A percentile compares a stretch with the other conserved stretches of the same genome.
These are phyloP conservation scores for Pyrocephalus nanus DNA, from an alignment of 2,797 vertebrate genomes.

Conservation along the genomic window DNA sequence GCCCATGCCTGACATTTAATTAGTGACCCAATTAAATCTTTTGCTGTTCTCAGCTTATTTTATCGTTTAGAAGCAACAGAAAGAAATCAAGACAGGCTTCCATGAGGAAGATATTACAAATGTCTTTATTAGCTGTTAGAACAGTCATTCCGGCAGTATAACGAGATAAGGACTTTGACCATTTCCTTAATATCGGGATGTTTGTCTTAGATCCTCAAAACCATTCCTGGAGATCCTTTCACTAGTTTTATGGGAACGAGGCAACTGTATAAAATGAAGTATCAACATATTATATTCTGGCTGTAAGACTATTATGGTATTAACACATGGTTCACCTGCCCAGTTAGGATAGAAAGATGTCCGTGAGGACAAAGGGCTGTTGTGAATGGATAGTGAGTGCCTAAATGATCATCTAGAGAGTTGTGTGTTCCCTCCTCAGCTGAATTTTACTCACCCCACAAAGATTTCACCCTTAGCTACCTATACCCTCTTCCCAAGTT, in stretches of 20 bases:
- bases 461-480: neutral
- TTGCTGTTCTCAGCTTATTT: slow-evolving; percentile 78
- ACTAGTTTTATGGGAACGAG: neutral
- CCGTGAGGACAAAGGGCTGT: neutral
- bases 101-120: slow-evolving; percentile 65
- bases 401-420: neutral
- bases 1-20: slow-evolving; percentile 84
- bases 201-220: slow-evolving; percentile 5
- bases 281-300: neutral
- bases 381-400: neutral
- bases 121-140: slow-evolving; percentile 36
- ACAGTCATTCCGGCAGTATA: neutral
- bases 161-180: neutral
- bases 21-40: slow-evolving; percentile 85
- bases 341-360: neutral
- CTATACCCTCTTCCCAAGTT: neutral
- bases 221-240: slow-evolving; percentile 7
- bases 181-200: neutral
- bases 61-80: slow-evolving; percentile 64
- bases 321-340: neutral
- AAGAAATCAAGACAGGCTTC: slow-evolving; percentile 58
- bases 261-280: neutral
- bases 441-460: neutral
- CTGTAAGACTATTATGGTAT: neutral
- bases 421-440: neutral